Evolutionary conservation across 2,113 vertebrate genomes (phyloP), one percentile per base, ranked within the genome.

Genomic region (Microtus pennsylvanicus): DNA sequence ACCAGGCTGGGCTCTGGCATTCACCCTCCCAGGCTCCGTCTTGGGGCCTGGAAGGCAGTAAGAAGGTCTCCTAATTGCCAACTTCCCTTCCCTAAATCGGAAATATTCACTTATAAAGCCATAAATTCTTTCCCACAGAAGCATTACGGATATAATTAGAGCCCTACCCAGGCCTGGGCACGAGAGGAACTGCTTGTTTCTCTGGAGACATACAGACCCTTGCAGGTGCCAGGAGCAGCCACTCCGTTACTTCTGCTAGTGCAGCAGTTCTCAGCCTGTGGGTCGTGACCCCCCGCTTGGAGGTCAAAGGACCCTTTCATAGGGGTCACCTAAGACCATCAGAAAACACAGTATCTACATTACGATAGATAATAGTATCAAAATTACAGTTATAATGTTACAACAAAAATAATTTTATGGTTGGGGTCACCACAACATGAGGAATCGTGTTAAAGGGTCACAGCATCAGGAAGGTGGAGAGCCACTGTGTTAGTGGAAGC

Each of bases 21-120:
- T 12, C 63, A 67, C 13, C 42, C 63, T 87, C 42, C 30, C 67
- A 72, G 33, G 30, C 33, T 87, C 65, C 1, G 4, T 45, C 47
- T 35, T 67, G 33, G 26, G 30, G 30, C 67, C 47, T 33, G 16
- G 45, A 88, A 65, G 86, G 74, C 6, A 8, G n/a, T 33, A 85
- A 76, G 1, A 1, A 97, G 50, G 80, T 33, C 92, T 17, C 65
- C 83, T 65, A 21, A 24, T 1, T 52, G 38, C 10, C 22, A 45
- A 19, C 75, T 65, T 82, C 89, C 81, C 35, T 61, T 58, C 76
- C 75, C 69, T 72, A 55, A 58, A 22, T 38, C 0, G 1, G 93
- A 93, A 95, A 87, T 11, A 33, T 65, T 75, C 81, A 80, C 35
- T 91, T 74, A 55, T 0, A 65, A 86, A 94, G 94, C 76, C 91